Percentiles rank a stretch among this genome's conserved stretches.
phyloP scores from a whole-genome alignment of 2,888 invertebrate species.

The Epinotia demarniana region DNA sequence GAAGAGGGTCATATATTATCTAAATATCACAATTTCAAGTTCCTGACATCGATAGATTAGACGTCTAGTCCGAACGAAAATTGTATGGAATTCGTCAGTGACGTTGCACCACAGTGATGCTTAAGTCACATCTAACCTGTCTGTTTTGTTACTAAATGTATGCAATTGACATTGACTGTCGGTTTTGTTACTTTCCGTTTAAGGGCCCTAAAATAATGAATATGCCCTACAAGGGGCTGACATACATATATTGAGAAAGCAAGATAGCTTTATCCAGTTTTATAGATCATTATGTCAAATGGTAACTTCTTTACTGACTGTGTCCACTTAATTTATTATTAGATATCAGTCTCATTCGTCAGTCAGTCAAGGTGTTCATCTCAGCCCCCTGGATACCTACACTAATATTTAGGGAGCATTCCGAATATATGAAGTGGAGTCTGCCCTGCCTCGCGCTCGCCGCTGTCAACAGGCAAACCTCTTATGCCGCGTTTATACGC shows the following conservation, averaged over 20 bases:
- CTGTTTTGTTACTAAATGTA: too few relatives aligned
- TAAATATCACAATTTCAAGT: too few relatives aligned
- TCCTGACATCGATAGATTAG: too few relatives aligned
- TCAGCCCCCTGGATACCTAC: neutral
- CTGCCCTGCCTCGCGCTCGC: neutral
- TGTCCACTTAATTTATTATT: neutral
- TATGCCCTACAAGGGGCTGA: neutral
- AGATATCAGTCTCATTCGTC: constrained; percentile 1
- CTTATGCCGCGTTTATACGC: too few relatives aligned
- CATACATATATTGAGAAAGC: neutral
- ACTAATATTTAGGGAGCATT: constrained; percentile 1
- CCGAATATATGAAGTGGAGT: constrained; percentile 1
- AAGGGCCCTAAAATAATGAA: too few relatives aligned
- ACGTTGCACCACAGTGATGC: too few relatives aligned
- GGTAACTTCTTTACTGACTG: neutral
- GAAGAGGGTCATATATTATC: too few relatives aligned
- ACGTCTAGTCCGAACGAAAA: too few relatives aligned
- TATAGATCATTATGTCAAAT: neutral
- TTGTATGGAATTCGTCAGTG: too few relatives aligned
- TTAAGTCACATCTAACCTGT: too few relatives aligned
- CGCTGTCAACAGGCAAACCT: constrained; percentile 1
- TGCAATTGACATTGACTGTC: too few relatives aligned
- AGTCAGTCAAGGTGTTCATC: constrained; percentile 1
- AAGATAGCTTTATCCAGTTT: neutral
- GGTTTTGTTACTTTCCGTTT: too few relatives aligned